A percentile compares a stretch with the other conserved stretches of the same genome.
Conservation (phyloP, 1,140 invertebrate genomes). For the Lasaia peninsularis region DNA sequence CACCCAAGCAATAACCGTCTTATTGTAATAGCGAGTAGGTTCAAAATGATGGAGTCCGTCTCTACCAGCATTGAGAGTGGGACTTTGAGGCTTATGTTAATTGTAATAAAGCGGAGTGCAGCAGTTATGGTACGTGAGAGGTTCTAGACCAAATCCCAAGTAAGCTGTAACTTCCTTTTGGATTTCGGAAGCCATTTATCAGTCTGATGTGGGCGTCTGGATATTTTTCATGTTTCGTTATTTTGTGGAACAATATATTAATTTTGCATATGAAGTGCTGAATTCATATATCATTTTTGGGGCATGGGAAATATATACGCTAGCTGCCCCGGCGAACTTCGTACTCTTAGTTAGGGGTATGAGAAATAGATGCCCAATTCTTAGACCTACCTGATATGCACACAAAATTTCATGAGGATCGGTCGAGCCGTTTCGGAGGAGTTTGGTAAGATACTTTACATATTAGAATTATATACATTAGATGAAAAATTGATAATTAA, state of each 20-base stretch:
- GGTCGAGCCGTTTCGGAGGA: too few species aligned
- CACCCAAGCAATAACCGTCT: constrained; percentile 72
- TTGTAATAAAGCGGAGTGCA: constrained; percentile 77
- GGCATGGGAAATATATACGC: neutral
- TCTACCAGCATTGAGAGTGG: constrained; percentile 59
- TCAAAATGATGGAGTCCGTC: constrained; percentile 68
- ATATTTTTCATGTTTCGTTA: constrained; percentile 77
- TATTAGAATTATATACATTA: too few species aligned
- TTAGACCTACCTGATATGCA: too few species aligned
- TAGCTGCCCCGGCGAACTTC: too few species aligned
- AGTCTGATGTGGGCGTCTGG: constrained; percentile 65
- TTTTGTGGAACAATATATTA: constrained; percentile 46
- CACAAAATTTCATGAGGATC: too few species aligned
- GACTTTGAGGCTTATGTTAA: constrained; percentile 76
- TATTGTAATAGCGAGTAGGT: constrained; percentile 67
- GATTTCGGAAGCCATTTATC: constrained; percentile 52
- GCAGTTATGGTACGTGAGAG: constrained; percentile 77
- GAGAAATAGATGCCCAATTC: too few species aligned
- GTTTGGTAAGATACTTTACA: too few species aligned
- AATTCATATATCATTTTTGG: constrained; percentile 12
- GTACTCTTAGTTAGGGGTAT: too few species aligned
- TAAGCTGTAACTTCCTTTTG: constrained; percentile 82
- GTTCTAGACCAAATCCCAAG: constrained; percentile 79
- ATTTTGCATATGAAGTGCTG: constrained; percentile 12
- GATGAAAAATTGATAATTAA: too few species aligned